Conservation (phyloP, 2,797 vertebrate genomes). For the Microctenopoma lineatum region DNA sequence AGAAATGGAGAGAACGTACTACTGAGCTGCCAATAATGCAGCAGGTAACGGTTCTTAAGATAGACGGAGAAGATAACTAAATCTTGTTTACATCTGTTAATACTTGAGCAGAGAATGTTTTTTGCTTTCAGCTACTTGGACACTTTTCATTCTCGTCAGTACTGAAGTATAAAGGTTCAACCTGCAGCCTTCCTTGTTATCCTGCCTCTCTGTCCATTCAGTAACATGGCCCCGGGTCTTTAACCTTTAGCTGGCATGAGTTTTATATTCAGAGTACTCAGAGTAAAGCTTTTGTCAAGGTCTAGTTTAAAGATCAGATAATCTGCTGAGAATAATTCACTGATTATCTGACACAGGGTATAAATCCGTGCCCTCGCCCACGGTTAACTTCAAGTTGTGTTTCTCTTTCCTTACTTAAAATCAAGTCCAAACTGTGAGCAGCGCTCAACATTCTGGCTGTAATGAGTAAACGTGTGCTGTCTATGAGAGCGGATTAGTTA, state of each 20-base stretch:
- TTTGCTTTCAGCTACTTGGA: background rate
- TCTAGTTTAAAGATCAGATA: background rate
- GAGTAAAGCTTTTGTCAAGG: constrained; percentile 24
- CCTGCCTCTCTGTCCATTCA: constrained; percentile 2
- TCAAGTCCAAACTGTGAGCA: constrained; percentile 22
- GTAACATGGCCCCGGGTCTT: background rate
- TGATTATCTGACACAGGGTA: background rate
- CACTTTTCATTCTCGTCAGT: background rate
- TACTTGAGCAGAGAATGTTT: background rate
- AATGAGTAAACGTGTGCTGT: constrained; percentile 48
- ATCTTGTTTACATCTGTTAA: background rate
- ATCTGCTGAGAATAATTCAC: background rate
- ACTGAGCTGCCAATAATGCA: background rate
- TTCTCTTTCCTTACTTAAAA: no score
- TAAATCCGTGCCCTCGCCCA: background rate
- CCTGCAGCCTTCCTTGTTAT: background rate
- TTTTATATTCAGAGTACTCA: background rate
- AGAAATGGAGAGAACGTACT: background rate
- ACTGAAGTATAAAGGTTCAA: background rate
- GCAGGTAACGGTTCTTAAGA: no score
- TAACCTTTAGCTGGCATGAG: background rate
- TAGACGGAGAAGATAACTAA: background rate
- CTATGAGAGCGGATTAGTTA: constrained; percentile 59
- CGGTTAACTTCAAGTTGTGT: no score
- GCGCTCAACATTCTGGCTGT: constrained; percentile 20